phyloP scores from a whole-genome alignment of 2,888 invertebrate genomes.

The Melieria crassipennis region DNA sequence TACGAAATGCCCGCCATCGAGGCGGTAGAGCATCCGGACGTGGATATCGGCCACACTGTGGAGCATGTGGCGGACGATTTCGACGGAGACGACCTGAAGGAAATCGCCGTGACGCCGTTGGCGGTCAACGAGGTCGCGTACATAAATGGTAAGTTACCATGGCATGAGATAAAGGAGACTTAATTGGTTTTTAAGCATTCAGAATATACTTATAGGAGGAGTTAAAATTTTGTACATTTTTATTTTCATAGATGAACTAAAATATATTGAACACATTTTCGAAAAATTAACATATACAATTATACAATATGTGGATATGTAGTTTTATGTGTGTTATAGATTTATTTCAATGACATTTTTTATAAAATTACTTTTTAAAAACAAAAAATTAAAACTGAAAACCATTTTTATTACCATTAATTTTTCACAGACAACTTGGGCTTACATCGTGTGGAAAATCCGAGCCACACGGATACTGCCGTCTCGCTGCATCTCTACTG shows the following conservation, averaged over 20 bases:
- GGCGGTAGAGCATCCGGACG: conserved; percentile 11
- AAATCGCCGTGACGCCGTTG: conserved; percentile 74
- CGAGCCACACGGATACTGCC: conserved; percentile 86
- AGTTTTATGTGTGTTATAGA: too few species aligned
- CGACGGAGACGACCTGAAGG: conserved; percentile 70
- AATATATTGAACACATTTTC: too few species aligned
- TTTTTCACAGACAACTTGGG: conserved; percentile 84
- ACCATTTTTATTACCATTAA: conserved; percentile 1
- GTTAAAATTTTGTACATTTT: too few species aligned
- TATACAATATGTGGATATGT: too few species aligned
- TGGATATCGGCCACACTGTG: conserved; percentile 18
- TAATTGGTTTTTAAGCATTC: too few species aligned
- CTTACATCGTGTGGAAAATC: conserved; percentile 94
- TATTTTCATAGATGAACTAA: too few species aligned
- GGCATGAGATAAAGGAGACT: background rate
- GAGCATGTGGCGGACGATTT: conserved; percentile 46
- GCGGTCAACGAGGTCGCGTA: conserved; percentile 86
- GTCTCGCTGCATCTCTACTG: conserved; percentile 95
- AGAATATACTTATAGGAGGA: too few species aligned
- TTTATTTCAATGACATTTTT: conserved; percentile 2
- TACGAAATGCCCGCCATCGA: conserved; percentile 52
- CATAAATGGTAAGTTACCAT: conserved; percentile 81
- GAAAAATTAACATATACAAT: too few species aligned
- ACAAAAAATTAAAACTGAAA: background rate
- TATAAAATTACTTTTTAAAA: too few species aligned